Conservation (phyloP, 2,888 invertebrate genomes). For the Thymelicus lineola region DNA sequence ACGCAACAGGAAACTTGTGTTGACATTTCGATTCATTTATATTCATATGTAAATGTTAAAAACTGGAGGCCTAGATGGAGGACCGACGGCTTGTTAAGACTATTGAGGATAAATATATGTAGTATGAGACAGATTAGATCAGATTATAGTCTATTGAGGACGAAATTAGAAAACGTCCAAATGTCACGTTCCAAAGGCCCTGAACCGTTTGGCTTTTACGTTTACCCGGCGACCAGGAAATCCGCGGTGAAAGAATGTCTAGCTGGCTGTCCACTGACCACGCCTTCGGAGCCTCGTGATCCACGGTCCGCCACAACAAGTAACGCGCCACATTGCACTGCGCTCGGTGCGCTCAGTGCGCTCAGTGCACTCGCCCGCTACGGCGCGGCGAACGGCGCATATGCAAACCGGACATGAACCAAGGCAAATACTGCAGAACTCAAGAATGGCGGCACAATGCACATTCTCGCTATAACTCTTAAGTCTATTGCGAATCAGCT, state of each 20-base stretch:
- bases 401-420: constrained; percentile 31
- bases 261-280: constrained; percentile 48
- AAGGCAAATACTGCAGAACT: constrained; percentile 48
- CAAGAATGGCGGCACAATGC: constrained; percentile 56
- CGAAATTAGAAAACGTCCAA: too few species aligned
- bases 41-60: constrained; percentile 20
- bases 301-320: constrained; percentile 45
- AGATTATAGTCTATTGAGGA: too few species aligned
- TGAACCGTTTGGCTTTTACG: not conserved
- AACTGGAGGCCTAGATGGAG: too few species aligned
- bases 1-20: constrained; percentile 6
- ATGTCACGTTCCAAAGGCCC: too few species aligned
- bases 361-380: not conserved
- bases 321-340: not conserved
- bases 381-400: not conserved
- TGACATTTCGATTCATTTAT: constrained; percentile 24
- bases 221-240: constrained; percentile 60
- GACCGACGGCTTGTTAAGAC: too few species aligned
- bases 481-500: constrained; percentile 46
- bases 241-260: constrained; percentile 63
- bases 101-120: too few species aligned
- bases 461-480: constrained; percentile 61
- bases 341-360: not conserved
- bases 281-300: constrained; percentile 50
- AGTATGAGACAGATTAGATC: too few species aligned